A percentile compares a stretch with the other conserved stretches of the same genome.
Conservation (phyloP, 2,113 vertebrate species). For the Orthonyx spaldingii region DNA sequence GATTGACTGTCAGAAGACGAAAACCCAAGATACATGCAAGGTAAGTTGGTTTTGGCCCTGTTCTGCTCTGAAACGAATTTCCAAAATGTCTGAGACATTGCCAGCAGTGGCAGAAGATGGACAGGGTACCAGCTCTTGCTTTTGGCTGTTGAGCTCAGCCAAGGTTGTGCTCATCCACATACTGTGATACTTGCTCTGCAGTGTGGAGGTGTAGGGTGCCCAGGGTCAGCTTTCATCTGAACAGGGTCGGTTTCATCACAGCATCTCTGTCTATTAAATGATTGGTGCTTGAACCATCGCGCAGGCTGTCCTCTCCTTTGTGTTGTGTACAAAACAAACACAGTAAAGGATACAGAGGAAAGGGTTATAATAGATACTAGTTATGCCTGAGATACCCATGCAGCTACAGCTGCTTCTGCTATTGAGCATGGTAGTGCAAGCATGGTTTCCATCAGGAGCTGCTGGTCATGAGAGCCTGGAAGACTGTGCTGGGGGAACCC, state of each 20-base stretch:
- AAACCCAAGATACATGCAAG: background rate
- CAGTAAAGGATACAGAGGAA: background rate
- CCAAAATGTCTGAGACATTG: background rate
- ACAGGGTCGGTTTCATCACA: background rate
- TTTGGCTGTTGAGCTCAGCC: background rate
- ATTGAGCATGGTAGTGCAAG: background rate
- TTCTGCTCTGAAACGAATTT: background rate
- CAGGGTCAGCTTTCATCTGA: background rate
- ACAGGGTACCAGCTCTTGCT: background rate
- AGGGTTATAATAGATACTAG: rapidly evolving
- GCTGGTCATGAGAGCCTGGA: background rate
- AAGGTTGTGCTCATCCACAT: background rate
- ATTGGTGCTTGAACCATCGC: background rate
- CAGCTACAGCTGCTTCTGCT: background rate
- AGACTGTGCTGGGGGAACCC: background rate
- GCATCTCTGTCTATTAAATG: background rate
- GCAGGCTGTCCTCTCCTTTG: background rate
- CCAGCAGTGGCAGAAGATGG: background rate
- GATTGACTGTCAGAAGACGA: background rate
- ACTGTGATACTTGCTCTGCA: background rate
- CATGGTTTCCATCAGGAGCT: background rate
- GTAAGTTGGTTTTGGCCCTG: background rate
- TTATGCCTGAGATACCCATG: background rate
- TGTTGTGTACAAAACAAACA: background rate
- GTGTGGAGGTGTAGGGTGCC: background rate